phyloP scores from a whole-genome alignment of 2,113 vertebrate genomes.

The Epinephelus lanceolatus region DNA sequence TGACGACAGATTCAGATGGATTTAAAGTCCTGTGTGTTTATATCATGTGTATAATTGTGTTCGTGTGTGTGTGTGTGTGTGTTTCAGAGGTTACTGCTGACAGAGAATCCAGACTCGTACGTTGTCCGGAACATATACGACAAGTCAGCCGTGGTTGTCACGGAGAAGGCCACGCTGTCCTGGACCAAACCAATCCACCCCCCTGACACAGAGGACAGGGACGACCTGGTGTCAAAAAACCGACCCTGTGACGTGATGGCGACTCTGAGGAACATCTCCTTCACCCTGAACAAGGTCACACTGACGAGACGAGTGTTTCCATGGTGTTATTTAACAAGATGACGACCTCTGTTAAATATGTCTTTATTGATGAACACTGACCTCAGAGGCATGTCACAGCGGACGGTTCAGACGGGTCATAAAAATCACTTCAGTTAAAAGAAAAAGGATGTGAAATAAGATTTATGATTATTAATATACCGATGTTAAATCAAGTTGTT shows the following conservation, averaged over 20 bases:
- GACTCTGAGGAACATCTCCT: conserved; percentile 75
- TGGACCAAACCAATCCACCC: conserved; percentile 27
- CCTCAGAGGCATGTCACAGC: no score
- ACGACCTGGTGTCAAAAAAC: conserved; percentile 7
- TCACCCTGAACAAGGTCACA: conserved; percentile 79
- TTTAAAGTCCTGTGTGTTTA: no score
- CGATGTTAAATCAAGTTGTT: no score
- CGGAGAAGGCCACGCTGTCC: conserved; percentile 82
- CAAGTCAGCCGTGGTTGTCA: conserved; percentile 66
- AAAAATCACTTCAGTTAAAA: no score
- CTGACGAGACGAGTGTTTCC: no score
- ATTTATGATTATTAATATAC: no score
- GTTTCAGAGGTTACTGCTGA: conserved; percentile 81
- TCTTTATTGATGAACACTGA: no score
- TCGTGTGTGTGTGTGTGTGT: conserved; percentile 4
- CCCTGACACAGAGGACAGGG: not conserved
- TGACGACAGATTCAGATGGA: no score
- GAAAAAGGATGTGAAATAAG: no score
- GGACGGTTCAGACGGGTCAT: no score
- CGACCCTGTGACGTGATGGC: not conserved
- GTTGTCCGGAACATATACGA: conserved; percentile 61
- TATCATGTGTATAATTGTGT: not conserved
- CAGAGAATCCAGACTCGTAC: conserved; percentile 79
- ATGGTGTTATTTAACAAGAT: no score
- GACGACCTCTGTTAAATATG: no score